Conservation (phyloP, 2,888 invertebrate species). For the Agapetus fuscipes region DNA sequence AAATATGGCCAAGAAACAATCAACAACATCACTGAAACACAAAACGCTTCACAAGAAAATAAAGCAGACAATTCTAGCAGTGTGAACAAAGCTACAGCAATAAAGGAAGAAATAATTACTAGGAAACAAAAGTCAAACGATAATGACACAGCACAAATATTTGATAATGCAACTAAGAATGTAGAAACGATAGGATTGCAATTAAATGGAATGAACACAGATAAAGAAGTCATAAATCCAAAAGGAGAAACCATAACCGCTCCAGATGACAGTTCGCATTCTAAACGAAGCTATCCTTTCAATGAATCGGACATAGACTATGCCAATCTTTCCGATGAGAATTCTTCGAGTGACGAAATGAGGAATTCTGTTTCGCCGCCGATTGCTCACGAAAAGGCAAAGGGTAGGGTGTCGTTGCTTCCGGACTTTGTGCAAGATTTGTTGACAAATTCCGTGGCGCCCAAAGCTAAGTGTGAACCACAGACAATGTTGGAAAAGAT, state of each 20-base stretch:
- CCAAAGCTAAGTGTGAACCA: conserved; percentile 56
- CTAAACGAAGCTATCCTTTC: conserved; percentile 20
- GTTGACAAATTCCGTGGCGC: conserved; percentile 40
- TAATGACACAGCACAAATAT: no score
- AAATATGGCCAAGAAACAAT: conserved; percentile 5
- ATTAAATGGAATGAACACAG: conserved; percentile 22
- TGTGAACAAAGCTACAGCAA: no score
- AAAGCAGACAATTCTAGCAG: conserved; percentile 22
- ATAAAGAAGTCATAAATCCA: conserved; percentile 20
- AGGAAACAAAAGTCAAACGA: no score
- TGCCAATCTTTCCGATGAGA: conserved; percentile 29
- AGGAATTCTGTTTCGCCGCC: conserved; percentile 17
- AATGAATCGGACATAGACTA: conserved; percentile 24
- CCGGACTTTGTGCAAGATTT: conserved; percentile 50
- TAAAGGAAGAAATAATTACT: no score
- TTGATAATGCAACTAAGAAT: conserved; percentile 20
- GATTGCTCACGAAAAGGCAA: conserved; percentile 22
- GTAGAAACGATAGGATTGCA: conserved; percentile 20
- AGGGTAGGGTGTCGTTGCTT: conserved; percentile 30
- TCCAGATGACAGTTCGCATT: conserved; percentile 15
- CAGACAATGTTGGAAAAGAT: conserved; percentile 63
- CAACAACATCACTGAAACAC: conserved; percentile 3
- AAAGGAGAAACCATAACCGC: conserved; percentile 20
- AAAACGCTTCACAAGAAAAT: conserved; percentile 20
- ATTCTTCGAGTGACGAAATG: conserved; percentile 24